These are phyloP conservation scores for Melanotaenia maccullochi DNA, from an alignment of 2,797 vertebrate species.

Conservation along the genomic window DNA sequence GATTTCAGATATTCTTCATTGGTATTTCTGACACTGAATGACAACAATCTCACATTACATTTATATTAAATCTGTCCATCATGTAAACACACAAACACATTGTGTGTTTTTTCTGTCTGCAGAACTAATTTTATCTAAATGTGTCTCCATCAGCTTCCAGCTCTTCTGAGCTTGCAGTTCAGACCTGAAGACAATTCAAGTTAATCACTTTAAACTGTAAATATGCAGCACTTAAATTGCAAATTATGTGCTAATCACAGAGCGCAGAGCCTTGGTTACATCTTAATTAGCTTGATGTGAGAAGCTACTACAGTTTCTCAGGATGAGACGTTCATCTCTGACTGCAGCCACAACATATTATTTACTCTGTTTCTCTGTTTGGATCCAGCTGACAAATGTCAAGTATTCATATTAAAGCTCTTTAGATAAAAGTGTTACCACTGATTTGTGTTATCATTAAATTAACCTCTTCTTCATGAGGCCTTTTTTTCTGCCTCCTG, in stretches of 20 bases:
- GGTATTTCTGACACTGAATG: too few relatives aligned
- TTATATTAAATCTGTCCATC: too few relatives aligned
- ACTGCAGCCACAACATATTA: neutral
- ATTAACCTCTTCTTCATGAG: too few relatives aligned
- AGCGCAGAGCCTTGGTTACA: slow-evolving; percentile 22
- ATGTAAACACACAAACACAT: too few relatives aligned
- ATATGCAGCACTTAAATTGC: slow-evolving; percentile 17
- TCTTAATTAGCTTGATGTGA: slow-evolving; percentile 33
- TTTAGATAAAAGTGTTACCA: neutral
- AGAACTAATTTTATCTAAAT: slow-evolving; percentile 23
- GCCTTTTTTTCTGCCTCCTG: too few relatives aligned
- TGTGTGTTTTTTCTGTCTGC: slow-evolving; percentile 15
- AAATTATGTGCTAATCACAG: slow-evolving; percentile 37
- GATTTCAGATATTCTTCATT: too few relatives aligned
- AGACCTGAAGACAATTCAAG: slow-evolving; percentile 18
- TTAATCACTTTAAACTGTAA: slow-evolving; percentile 31
- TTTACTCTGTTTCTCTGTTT: neutral
- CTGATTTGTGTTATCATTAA: too few relatives aligned
- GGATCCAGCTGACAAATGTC: neutral
- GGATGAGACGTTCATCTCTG: slow-evolving; percentile 3
- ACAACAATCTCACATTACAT: too few relatives aligned
- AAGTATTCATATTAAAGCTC: neutral
- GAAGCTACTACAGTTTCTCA: slow-evolving; percentile 1
- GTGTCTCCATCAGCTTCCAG: neutral
- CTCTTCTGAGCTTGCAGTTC: slow-evolving; percentile 12